These are phyloP conservation scores for Glaucomys volans DNA, from an alignment of 2,113 vertebrate species.

Conservation along the genomic window DNA sequence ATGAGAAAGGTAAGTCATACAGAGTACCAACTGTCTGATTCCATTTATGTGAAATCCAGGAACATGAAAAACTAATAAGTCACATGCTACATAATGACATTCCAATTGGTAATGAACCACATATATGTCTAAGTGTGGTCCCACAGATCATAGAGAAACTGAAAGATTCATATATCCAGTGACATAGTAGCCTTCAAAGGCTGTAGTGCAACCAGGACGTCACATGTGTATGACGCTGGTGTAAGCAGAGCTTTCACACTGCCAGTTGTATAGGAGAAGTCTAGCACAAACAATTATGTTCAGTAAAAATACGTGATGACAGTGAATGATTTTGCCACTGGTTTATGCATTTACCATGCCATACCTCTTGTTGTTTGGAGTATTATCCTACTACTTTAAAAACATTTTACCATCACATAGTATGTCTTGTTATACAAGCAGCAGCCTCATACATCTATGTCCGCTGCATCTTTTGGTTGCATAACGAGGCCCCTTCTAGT, in stretches of 20 bases:
- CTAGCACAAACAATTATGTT: neutral
- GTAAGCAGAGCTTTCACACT: neutral
- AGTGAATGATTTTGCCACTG: neutral
- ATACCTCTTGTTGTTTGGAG: neutral
- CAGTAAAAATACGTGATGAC: neutral
- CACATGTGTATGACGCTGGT: neutral
- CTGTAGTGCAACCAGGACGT: too few relatives aligned
- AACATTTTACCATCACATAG: neutral
- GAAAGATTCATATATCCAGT: neutral
- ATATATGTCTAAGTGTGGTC: neutral
- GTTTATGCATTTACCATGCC: neutral
- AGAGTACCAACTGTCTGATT: neutral
- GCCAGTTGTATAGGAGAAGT: neutral
- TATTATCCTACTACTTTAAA: too few relatives aligned
- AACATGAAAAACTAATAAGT: neutral
- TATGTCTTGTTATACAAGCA: neutral
- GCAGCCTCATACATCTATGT: neutral
- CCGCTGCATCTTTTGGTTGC: neutral
- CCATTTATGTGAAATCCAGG: neutral
- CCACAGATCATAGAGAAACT: neutral
- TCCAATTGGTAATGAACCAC: neutral
- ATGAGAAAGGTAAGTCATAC: neutral
- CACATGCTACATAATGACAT: neutral
- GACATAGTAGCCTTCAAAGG: neutral
- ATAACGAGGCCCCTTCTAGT: neutral